Percentiles rank a stretch among this genome's conserved stretches.
These are phyloP conservation scores for Ophiodon elongatus DNA, from an alignment of 2,113 vertebrate species.

Conservation along the genomic window DNA sequence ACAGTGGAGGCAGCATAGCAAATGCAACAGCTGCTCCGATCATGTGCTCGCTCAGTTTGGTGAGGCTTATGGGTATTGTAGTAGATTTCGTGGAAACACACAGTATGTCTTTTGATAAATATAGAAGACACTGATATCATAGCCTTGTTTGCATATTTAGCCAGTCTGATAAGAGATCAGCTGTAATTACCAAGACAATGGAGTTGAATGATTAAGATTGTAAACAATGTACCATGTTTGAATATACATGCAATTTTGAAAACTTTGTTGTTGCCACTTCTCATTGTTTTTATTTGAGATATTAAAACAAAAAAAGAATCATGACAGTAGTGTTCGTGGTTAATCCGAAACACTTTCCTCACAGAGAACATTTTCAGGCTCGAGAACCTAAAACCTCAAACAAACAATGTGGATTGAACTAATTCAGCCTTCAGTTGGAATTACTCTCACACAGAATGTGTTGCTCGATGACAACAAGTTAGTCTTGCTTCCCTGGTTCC, in stretches of 20 bases:
- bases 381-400: background rate
- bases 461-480: slow-evolving; percentile 48
- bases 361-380: background rate
- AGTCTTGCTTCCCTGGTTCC: slow-evolving; percentile 44
- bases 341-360: background rate
- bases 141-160: background rate
- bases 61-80: slow-evolving; percentile 5
- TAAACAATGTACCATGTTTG: background rate
- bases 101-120: background rate
- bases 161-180: background rate
- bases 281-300: background rate
- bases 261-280: background rate
- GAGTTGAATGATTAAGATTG: background rate
- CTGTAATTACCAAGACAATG: background rate
- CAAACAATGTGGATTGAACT: slow-evolving; percentile 14
- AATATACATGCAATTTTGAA: background rate
- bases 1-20: slow-evolving; percentile 31
- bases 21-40: slow-evolving; percentile 28
- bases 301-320: background rate
- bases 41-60: slow-evolving; percentile 5
- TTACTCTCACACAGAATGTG: slow-evolving; percentile 17
- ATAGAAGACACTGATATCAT: background rate
- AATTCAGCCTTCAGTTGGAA: slow-evolving; percentile 32
- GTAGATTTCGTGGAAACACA: background rate
- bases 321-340: background rate